Base-by-base conservation (phyloP, 1,140 invertebrate species). In the Drosophila mayri region DNA sequence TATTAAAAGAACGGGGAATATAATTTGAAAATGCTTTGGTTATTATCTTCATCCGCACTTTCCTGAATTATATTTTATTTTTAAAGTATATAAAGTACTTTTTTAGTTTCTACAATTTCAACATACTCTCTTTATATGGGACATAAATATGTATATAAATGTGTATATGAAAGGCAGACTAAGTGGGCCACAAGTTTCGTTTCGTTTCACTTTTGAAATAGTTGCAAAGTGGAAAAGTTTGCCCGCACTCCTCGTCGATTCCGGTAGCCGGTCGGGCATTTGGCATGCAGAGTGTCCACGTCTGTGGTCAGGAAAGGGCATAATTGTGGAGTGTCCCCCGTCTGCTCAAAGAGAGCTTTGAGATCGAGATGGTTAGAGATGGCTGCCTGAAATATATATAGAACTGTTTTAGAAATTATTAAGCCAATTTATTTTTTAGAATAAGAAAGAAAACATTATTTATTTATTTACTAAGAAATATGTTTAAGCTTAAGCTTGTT, bases 151-250 rank as follows among this genome's bases (percentile, higher is more conserved):
- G 30, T 52, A 59, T 65, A 32, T 46, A 59, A 22, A 25, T 60
- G 40, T 44, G 18, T 52, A 35, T 32, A 50, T 40, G 52, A 43
- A 61, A 16, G 37, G 60, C 38, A 37, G 30, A 41, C 50, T 52
- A 47, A 52, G 67, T 60, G 64, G 43, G 52, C 44, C 43, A 61
- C 81, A 88, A 88, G 85, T 85, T 90, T 85, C 78, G 85, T 85
- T 90, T 85, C 78, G 85, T 67, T 90, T 81, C 80, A 90, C 85
- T 90, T 90, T 90, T 85, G 86, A 90, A 90, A 90, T 90, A 90
- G 85, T 90, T 90, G 81, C 86, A 90, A 90, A 90, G 85, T 90
- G 85, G 85, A 90, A 90, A 90, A 90, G 81, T 90, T 90, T 85
- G 75, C 68, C 74, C 81, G 71, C 75, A 72, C 74, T 65, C 57